Evolutionary conservation across 2,113 vertebrate species (phyloP).

Genomic region (Nibea albiflora): DNA sequence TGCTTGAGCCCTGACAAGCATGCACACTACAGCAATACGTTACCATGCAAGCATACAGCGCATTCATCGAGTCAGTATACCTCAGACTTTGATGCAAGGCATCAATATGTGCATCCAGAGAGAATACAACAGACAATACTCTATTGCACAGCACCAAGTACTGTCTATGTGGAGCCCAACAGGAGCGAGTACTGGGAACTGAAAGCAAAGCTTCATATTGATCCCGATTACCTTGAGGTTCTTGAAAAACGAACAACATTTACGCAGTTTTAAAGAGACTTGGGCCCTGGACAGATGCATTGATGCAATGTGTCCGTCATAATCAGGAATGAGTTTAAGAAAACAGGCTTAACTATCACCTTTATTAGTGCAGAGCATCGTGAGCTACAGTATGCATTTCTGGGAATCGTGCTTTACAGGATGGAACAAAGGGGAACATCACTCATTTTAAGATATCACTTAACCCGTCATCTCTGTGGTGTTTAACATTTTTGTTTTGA

Average conservation of each 20-base stretch:
- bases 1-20: constrained; percentile 91
- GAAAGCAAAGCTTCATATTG: constrained; percentile 98
- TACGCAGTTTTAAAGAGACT: constrained; percentile 92
- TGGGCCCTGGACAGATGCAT: constrained; percentile 4
- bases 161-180: constrained; percentile 95
- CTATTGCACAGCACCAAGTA: constrained; percentile 91
- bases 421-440: constrained; percentile 34
- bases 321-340: constrained; percentile 49
- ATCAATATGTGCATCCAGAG: constrained; percentile 91
- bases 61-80: constrained; percentile 88
- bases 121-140: constrained; percentile 93
- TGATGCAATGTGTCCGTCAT: constrained; percentile 25
- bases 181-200: constrained; percentile 97
- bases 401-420: constrained; percentile 33
- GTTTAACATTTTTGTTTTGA: constrained; percentile 58
- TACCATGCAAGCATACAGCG: constrained; percentile 91
- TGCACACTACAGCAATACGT: constrained; percentile 84
- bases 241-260: constrained; percentile 98
- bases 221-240: constrained; percentile 99
- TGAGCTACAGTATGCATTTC: constrained; percentile 30
- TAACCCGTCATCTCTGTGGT: constrained; percentile 52
- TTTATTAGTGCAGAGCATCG: constrained; percentile 36
- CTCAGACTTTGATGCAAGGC: constrained; percentile 92
- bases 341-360: constrained; percentile 9
- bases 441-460: constrained; percentile 57